Base-by-base conservation (phyloP, 1,140 invertebrate genomes). In the Drosophila sp. region DNA sequence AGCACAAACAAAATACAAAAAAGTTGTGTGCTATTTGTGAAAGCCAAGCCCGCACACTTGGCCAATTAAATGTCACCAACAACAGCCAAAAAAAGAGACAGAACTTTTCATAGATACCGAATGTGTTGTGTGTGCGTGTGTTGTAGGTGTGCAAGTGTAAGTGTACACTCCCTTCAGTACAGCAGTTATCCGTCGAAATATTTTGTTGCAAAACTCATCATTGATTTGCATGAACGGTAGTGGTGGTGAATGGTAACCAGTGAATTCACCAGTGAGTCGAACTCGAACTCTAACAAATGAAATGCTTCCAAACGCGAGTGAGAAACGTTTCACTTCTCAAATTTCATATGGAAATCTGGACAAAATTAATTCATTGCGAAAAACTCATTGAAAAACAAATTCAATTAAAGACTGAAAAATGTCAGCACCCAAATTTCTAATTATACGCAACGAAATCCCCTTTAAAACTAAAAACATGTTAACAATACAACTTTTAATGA, bases 41-140 rank as follows among this genome's bases (percentile, higher is more conserved):
- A 87, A 87, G 81, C 81, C 80, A 62, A 76, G 59, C 82, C 81
- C 82, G 64, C 58, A 67, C 43, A 72, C 27, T 75, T 76, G 74
- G 72, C 63, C 54, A 67, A 65, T 61, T 67, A 76, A 72, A 77
- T 63, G 69, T 65, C 69, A 63, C 62, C 43, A 61, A 41, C 43
- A 61, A 41, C 34, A 65, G 50, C 5, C 58, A 41, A 62, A 41
- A 40, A 40, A 40, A 48, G 21, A 16, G 11, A 38, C 8, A 53
- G 11, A 41, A 43, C 16, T 50, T 50, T 34, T 59, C 25, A 53
- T 62, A 41, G 46, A 48, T 56, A 16, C 21, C 43, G 21, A 59
- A 50, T n/a, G 45, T n/a, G 43, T 25, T 27, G 14, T 41, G 53
- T 32, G 16, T n/a, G 25, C 40, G 27, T 43, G 40, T 4, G 29